Percentiles rank a stretch among this genome's conserved stretches.
Conservation (phyloP, 2,113 vertebrate genomes). For the Orcinus orca region DNA sequence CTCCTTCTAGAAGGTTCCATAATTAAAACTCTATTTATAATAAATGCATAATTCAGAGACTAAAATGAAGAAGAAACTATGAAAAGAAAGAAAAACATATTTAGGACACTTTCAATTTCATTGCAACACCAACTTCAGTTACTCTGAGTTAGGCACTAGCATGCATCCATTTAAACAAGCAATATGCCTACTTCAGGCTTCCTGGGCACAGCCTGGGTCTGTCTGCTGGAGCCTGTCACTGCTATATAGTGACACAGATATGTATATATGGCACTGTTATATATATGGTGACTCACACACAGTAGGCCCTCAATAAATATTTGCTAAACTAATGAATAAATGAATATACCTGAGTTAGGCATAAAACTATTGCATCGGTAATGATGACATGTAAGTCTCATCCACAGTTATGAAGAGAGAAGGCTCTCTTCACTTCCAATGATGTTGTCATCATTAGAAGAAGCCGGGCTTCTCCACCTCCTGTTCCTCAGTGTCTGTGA, state of each 20-base stretch:
- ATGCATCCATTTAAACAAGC: background rate
- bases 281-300: background rate
- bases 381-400: no score
- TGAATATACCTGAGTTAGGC: background rate
- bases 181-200: background rate
- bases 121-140: background rate
- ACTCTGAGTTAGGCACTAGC: background rate
- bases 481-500: background rate
- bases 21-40: background rate
- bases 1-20: background rate
- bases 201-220: background rate
- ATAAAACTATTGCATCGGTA: background rate
- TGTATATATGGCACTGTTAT: no score
- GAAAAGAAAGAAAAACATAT: background rate
- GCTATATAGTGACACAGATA: background rate
- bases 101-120: background rate
- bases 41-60: background rate
- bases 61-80: background rate
- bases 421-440: background rate
- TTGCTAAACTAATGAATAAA: background rate
- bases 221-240: background rate
- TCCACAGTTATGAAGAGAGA: background rate
- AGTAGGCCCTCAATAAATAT: background rate
- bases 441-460: background rate
- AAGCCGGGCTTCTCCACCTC: background rate